Evolutionary conservation across 1,140 invertebrate genomes (phyloP).

Genomic region (Whitmania pigra): DNA sequence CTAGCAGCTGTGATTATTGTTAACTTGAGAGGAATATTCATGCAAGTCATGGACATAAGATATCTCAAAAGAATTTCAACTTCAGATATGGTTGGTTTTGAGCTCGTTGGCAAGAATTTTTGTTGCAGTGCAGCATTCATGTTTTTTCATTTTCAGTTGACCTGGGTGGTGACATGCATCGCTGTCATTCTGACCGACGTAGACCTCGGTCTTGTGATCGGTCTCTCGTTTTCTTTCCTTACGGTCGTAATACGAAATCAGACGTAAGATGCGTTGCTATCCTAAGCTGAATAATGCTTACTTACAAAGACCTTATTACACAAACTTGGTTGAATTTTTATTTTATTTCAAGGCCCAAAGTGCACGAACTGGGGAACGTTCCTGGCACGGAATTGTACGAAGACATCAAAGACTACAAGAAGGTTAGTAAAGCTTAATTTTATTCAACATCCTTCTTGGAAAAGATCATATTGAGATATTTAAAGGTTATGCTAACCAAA

Average conservation of each 20-base stretch:
- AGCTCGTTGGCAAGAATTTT: neutral
- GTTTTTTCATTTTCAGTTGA: constrained; percentile 29
- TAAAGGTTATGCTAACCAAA: no score
- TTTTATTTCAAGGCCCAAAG: neutral
- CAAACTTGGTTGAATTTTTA: neutral
- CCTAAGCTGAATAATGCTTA: neutral
- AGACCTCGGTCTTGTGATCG: constrained; percentile 61
- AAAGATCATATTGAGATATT: no score
- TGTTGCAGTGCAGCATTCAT: neutral
- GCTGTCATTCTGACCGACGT: constrained; percentile 69
- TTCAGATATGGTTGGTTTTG: constrained; percentile 7
- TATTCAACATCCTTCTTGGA: no score
- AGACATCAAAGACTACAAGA: neutral
- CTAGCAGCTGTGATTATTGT: constrained; percentile 78
- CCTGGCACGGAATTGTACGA: constrained; percentile 9
- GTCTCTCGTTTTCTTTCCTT: constrained; percentile 58
- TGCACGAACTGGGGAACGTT: constrained; percentile 1
- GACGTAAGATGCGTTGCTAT: constrained; percentile 29
- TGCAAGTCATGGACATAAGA: constrained; percentile 60
- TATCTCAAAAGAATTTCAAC: constrained; percentile 62
- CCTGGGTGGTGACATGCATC: constrained; percentile 71
- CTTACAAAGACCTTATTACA: no score
- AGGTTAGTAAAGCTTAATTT: neutral
- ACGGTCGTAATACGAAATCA: constrained; percentile 50
- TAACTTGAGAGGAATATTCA: constrained; percentile 74